These are phyloP conservation scores for Ctenodactylus gundi DNA, from an alignment of 2,113 vertebrate genomes.

Conservation along the genomic window DNA sequence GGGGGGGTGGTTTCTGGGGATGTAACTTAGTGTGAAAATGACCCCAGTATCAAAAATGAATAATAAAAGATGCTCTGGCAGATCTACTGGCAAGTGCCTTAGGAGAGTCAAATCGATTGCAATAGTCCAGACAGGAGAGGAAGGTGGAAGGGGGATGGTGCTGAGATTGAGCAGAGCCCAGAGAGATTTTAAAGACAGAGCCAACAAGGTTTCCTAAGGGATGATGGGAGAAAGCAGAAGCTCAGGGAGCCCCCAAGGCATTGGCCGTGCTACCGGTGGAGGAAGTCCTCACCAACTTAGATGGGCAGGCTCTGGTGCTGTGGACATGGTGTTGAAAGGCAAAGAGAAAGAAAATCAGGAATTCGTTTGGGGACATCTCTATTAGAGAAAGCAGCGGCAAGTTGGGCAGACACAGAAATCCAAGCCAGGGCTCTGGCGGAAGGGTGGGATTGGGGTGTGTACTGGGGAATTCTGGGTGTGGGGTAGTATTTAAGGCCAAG, in stretches of 20 bases:
- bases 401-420: background rate
- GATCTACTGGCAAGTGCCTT: background rate
- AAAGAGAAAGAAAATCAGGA: background rate
- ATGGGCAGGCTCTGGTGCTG: background rate
- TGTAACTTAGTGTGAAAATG: no score
- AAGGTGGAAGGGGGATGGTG: background rate
- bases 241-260: background rate
- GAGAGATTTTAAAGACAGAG: background rate
- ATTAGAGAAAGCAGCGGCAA: background rate
- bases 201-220: background rate
- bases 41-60: no score
- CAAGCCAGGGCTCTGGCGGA: background rate
- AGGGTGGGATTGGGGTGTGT: background rate
- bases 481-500: no score
- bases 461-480: rapidly evolving
- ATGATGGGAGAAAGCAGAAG: background rate
- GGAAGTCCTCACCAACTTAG: background rate
- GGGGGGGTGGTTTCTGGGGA: no score
- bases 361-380: background rate
- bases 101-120: no score
- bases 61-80: no score
- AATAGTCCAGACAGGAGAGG: background rate
- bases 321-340: background rate
- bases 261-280: background rate
- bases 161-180: background rate